phyloP scores from a whole-genome alignment of 2,113 vertebrate genomes.

The Bothrops jararaca region DNA sequence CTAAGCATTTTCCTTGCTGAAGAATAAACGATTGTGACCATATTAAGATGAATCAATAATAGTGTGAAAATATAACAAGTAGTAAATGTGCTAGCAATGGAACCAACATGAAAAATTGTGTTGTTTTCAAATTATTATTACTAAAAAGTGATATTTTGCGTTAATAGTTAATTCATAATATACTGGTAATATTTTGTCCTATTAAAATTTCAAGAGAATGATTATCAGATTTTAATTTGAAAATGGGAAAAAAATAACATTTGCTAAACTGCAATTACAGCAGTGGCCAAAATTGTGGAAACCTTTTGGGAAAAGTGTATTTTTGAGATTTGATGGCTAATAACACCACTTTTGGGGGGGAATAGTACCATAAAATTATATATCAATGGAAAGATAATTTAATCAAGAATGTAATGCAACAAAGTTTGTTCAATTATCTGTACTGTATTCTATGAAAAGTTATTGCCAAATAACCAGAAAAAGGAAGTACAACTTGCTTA shows the following conservation, averaged over 20 bases:
- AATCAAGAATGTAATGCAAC: too few species aligned
- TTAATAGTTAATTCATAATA: conserved; percentile 38
- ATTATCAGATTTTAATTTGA: conserved; percentile 15
- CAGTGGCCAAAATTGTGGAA: too few species aligned
- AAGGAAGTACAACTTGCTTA: too few species aligned
- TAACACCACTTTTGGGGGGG: too few species aligned
- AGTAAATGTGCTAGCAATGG: conserved; percentile 42
- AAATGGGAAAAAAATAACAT: conserved; percentile 20
- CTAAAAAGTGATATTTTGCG: conserved; percentile 39
- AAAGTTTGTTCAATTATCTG: too few species aligned
- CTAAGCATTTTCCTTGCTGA: conserved; percentile 37
- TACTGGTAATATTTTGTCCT: conserved; percentile 1
- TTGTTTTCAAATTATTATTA: conserved; percentile 53
- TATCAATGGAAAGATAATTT: too few species aligned
- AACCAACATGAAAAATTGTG: conserved; percentile 50
- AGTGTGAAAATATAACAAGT: conserved; percentile 28
- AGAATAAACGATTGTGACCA: conserved; percentile 40
- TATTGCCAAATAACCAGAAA: too few species aligned
- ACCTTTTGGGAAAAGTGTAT: too few species aligned
- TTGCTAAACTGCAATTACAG: conserved; percentile 8
- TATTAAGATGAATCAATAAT: conserved; percentile 52
- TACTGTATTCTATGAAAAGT: too few species aligned
- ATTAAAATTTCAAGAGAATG: conserved; percentile 35
- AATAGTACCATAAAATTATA: too few species aligned
- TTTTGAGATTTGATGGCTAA: too few species aligned